Base-by-base conservation (phyloP, 2,797 vertebrate species). In the Cetoscarus ocellatus region DNA sequence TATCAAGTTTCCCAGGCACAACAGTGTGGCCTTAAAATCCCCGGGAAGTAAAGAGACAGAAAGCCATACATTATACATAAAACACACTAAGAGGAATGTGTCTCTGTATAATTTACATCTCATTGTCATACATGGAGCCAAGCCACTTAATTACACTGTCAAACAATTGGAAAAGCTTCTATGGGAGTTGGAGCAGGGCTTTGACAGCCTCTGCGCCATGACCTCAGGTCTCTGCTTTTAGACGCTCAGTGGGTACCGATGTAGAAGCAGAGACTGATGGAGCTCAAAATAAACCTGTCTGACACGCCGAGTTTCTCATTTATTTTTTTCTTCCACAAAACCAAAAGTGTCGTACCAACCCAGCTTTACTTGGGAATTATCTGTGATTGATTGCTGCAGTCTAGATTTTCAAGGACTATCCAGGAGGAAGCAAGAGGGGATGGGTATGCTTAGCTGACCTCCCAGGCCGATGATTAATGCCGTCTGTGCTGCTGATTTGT, bases 391-490 rank as follows among this genome's bases (percentile, higher is more conserved):
- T 94, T 89, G 78, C 86, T 48, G 50, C 48, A 63, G 73, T 78
- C 85, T 81, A 75, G 78, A 84, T 90, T 90, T 49, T 89, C 90
- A 92, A 92, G 91, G 91, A 88, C 90, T 85, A 80, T 51, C 73
- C 58, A 77, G 69, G 70, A 82, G 80, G 74, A 87, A 88, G 79
- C 18, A n/a, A 67, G 67, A 83, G 70, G 73, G 81, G 85, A 88
- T 81, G 86, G 85, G 79, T 79, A 79, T 64, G 77, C 79, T 83
- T 68, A 57, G 78, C 79, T 91, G 89, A 93, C 91, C 91, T 88
- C 84, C 77, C 73, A 61, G 53, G 78, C 81, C 66, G 80, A 72
- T 93, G 92, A 93, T 94, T 92, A 91, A 93, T 91, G 87, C 81
- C 71, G 80, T 74, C 83, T 85, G 74, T 48, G 11, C 76, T 61